Evolutionary conservation across 2,888 invertebrate genomes (phyloP), one percentile per base, ranked within the genome.

Genomic region (Escarpia spicata): DNA sequence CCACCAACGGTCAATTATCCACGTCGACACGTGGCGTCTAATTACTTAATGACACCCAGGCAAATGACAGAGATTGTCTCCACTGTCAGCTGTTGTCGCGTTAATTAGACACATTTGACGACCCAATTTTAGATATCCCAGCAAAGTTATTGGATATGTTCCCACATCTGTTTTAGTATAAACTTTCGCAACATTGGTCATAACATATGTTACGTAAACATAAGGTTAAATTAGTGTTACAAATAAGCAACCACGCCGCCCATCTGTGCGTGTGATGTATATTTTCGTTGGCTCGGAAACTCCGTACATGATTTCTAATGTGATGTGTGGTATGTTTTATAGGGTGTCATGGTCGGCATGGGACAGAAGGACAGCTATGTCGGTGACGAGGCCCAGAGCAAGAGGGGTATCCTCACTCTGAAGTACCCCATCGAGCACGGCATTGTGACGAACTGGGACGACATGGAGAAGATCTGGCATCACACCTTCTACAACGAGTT

Each of bases 331-430:
- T 75, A 4, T 31, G 43, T 91, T 52, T 91, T 19, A 10, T 97
- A 97, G 95, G 97, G 97, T 95, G 97, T 97, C 94, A 99, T 99
- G 99, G 99, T 99, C 96, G 99, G 99, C 96, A 99, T 99, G 99
- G 99, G 99, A 95, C 99, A 99, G 97, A 99, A 99, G 97, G 99
- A 99, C 97, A 98, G 98, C 94, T 99, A 99, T 97, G 99, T 99
- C 93, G 99, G 99, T 93, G 99, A 99, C 96, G 99, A 99, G 97
- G 99, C 99, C 96, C 99, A 99, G 97, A 98, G 98, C 97, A 99
- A 97, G 96, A 95, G 97, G 95, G 97, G 97, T 95, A 97, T 97
- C 95, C 96, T 97, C 92, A 97, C 97, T 93, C 95, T 97, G 92
- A 97, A 97, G 94, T 97, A 97, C 95, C 97, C 97, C 93, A 97